phyloP scores from a whole-genome alignment of 2,888 invertebrate species.

The Zaprionus obscuricornis region DNA sequence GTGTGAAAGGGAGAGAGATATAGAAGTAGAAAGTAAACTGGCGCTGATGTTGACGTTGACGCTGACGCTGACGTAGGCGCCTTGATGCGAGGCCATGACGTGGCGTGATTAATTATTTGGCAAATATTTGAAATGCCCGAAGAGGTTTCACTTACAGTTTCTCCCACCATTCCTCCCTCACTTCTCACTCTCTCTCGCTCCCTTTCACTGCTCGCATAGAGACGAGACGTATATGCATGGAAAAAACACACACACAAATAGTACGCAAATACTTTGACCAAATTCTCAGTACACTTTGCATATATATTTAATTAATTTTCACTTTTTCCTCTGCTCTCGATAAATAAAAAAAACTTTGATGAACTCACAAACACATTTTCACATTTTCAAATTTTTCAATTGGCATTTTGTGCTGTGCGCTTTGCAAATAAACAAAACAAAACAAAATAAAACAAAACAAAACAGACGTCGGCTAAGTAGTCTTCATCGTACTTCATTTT shows the following conservation, averaged over 20 bases:
- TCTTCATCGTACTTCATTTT: conserved; percentile 35
- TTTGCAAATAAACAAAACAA: not conserved
- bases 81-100: conserved; percentile 33
- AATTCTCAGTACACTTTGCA: not conserved
- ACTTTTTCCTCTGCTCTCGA: conserved; percentile 42
- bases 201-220: not conserved
- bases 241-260: conserved; percentile 19
- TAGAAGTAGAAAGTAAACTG: too few species aligned
- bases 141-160: conserved; percentile 56
- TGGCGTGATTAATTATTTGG: conserved; percentile 75
- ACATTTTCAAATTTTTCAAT: conserved; percentile 20
- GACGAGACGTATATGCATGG: conserved; percentile 1
- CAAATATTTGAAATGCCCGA: conserved; percentile 64
- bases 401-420: conserved; percentile 31
- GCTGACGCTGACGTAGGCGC: conserved; percentile 38
- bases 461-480: too few species aligned
- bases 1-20: not conserved
- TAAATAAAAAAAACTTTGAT: too few species aligned
- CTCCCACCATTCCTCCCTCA: too few species aligned
- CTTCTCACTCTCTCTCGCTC: too few species aligned
- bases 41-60: too few species aligned
- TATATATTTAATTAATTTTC: conserved; percentile 66
- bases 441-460: too few species aligned
- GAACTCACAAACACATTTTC: conserved; percentile 14
- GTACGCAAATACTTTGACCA: conserved; percentile 27